phyloP scores from a whole-genome alignment of 2,113 vertebrate species.

The Eupsittula cactorum region DNA sequence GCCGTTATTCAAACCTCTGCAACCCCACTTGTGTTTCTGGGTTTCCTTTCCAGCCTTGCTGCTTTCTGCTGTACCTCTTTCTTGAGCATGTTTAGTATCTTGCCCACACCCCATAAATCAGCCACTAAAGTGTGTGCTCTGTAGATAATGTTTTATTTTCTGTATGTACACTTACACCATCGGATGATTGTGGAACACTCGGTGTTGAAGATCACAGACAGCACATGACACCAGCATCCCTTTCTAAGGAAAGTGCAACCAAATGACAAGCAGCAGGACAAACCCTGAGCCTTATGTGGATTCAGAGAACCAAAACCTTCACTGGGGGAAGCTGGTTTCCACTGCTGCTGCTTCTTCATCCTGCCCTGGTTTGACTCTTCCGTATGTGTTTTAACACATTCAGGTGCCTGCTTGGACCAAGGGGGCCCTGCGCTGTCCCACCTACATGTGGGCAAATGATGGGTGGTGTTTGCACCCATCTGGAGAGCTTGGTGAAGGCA shows the following conservation, averaged over 20 bases:
- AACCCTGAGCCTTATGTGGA: neutral
- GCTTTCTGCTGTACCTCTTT: neutral
- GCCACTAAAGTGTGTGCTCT: accelerated
- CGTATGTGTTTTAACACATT: neutral
- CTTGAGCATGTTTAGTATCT: accelerated
- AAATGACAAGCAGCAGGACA: accelerated
- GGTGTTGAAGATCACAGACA: neutral
- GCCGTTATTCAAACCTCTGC: too few species aligned
- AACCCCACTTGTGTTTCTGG: neutral
- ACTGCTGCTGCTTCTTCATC: neutral
- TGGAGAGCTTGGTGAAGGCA: neutral
- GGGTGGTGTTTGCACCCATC: neutral
- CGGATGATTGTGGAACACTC: neutral
- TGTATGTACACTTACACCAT: neutral
- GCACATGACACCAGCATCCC: accelerated
- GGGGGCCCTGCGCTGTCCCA: too few species aligned
- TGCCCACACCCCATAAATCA: accelerated
- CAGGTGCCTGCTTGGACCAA: neutral
- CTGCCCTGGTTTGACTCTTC: neutral
- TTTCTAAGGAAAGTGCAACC: neutral
- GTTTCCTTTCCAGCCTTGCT: accelerated
- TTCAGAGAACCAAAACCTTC: neutral
- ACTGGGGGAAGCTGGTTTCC: neutral
- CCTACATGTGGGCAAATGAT: neutral
- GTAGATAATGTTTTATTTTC: slow-evolving; percentile 7